Evolutionary conservation across 2,113 vertebrate genomes (phyloP), one percentile per base, ranked within the genome.

Genomic region (Elachura formosa): DNA sequence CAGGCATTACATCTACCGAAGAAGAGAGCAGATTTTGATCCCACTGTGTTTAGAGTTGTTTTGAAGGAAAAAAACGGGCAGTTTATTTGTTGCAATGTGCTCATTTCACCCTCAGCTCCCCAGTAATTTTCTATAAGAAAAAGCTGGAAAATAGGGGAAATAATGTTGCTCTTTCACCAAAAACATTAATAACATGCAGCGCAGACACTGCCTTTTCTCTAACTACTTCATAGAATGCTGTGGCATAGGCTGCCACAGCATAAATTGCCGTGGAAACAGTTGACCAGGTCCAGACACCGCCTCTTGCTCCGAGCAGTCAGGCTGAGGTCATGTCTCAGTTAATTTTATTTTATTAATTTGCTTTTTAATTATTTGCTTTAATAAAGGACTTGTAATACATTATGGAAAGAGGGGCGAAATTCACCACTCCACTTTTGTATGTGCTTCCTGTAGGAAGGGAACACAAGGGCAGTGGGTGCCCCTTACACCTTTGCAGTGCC

Each of bases 241-340:
- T 74, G 52, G 26, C 15, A 20, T 36, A 29, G 13, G 41, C n/a
- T n/a, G n/a, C n/a, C n/a, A n/a, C n/a, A n/a, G n/a, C n/a, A n/a
- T n/a, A n/a, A n/a, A n/a, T n/a, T n/a, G n/a, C n/a, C n/a, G n/a
- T n/a, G n/a, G n/a, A n/a, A n/a, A 73, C 21, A 81, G 66, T 23
- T 0, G 1, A 49, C 49, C 68, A 64, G 62, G 56, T 79, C 52
- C 49, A 92, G 91, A 88, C 86, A 76, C 46, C 0, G 0, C 59
- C 54, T 76, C 40, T 74, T 0, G 5, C 56, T 72, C 52, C 0
- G 0, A 86, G 69, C 0, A 0, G 36, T 45, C 51, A 45, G 9
- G 56, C 69, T 89, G 90, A 94, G 66, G 69, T 84, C 84, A 78
- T 51, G 45, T 61, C 69, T 58, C 68, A 25, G 19, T 51, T 89